These are phyloP conservation scores for Leptarthrus brevirostris DNA, from an alignment of 2,888 invertebrate species.

Conservation along the genomic window DNA sequence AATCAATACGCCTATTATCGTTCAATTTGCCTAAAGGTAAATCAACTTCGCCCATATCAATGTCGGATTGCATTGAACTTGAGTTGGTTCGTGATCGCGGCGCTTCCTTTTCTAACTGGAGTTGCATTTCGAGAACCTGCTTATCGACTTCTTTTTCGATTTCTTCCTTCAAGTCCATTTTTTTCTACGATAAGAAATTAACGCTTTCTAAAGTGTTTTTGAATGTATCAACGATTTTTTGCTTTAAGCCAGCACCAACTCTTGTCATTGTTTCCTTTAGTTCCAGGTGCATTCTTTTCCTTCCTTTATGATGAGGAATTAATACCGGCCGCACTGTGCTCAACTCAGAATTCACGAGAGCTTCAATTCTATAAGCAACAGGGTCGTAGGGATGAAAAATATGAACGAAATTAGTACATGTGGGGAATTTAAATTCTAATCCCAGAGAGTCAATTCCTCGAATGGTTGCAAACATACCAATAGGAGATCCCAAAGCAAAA, in stretches of 20 bases:
- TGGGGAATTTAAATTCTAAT: conserved; percentile 85
- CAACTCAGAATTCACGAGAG: conserved; percentile 84
- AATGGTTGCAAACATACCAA: conserved; percentile 93
- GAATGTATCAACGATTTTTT: conserved; percentile 70
- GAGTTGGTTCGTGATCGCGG: conserved; percentile 58
- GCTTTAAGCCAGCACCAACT: conserved; percentile 92
- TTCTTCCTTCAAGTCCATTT: conserved; percentile 66
- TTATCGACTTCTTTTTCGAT: conserved; percentile 78
- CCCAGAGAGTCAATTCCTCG: conserved; percentile 89
- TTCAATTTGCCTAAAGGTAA: conserved; percentile 80
- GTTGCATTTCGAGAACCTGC: conserved; percentile 65
- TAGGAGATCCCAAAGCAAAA: conserved; percentile 94
- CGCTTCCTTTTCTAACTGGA: conserved; percentile 57
- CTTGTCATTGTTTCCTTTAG: conserved; percentile 92
- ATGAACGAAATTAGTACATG: conserved; percentile 92
- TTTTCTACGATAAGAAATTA: conserved; percentile 77
- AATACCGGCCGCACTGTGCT: conserved; percentile 83
- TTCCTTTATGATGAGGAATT: conserved; percentile 96
- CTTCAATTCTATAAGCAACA: conserved; percentile 93
- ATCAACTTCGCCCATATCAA: conserved; percentile 68
- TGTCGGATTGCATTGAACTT: conserved; percentile 64
- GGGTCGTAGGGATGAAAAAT: conserved; percentile 98
- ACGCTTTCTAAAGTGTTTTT: conserved; percentile 66
- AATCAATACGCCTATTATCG: conserved; percentile 88
- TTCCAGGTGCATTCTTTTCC: conserved; percentile 94